phyloP scores from a whole-genome alignment of 2,113 vertebrate genomes.

The Ceyx cyanopectus region DNA sequence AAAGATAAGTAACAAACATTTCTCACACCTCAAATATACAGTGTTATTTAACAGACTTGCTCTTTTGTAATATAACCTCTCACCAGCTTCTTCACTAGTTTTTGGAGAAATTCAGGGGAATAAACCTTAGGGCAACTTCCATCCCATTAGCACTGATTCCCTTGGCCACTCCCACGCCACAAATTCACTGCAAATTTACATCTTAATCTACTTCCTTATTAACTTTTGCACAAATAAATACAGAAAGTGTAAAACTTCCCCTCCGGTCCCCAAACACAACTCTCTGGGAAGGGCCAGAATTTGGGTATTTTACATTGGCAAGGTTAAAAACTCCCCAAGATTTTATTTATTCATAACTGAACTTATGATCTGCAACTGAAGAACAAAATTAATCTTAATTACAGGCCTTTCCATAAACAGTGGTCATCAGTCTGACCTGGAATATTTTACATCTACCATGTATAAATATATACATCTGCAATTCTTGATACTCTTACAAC shows the following conservation, averaged over 20 bases:
- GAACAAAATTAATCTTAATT: background rate
- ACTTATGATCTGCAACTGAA: background rate
- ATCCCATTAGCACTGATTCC: background rate
- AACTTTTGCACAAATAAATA: background rate
- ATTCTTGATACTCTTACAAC: background rate
- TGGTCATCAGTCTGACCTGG: background rate
- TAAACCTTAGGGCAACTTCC: background rate
- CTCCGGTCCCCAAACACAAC: background rate
- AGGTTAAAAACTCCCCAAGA: background rate
- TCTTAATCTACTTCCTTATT: background rate
- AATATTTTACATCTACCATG: background rate
- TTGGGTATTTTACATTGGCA: fast-evolving
- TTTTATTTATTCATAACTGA: background rate
- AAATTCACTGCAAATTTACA: background rate
- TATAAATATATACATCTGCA: background rate
- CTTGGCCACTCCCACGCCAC: background rate
- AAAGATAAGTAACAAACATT: background rate
- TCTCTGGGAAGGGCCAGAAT: background rate
- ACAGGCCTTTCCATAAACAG: background rate
- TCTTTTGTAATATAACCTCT: background rate
- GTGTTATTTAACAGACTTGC: background rate
- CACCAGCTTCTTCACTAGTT: background rate
- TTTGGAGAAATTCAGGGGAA: background rate
- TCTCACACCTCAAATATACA: background rate
- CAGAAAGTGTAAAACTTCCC: background rate